phyloP scores from a whole-genome alignment of 2,113 vertebrate genomes.

The Ptychochromis oligacanthus region DNA sequence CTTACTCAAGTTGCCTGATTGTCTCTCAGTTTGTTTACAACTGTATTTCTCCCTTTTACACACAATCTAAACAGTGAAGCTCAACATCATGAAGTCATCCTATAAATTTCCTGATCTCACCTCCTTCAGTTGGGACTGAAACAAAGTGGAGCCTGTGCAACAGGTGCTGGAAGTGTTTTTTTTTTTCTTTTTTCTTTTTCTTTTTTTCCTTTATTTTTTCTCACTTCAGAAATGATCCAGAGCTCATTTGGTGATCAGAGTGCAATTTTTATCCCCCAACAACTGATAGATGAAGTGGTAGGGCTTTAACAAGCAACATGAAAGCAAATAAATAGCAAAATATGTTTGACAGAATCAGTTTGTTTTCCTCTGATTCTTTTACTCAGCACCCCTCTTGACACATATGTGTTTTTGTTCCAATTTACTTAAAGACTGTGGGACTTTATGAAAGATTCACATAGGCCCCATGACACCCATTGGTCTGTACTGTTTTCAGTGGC shows the following conservation, averaged over 20 bases:
- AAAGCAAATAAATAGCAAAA: neutral
- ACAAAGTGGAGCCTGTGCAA: constrained; percentile 6
- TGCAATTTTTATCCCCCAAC: neutral
- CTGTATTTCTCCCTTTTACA: neutral
- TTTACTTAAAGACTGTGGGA: neutral
- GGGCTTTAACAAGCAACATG: neutral
- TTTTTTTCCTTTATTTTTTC: neutral
- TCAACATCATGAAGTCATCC: constrained; percentile 6
- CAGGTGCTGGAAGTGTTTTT: constrained; percentile 23
- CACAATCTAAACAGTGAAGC: neutral
- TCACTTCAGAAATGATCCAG: neutral
- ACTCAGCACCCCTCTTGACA: neutral
- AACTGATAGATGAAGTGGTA: neutral
- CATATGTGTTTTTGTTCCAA: neutral
- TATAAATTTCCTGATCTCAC: constrained; percentile 7
- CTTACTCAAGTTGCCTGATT: neutral
- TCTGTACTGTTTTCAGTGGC: neutral
- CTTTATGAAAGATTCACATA: neutral
- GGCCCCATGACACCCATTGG: neutral
- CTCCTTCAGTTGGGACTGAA: neutral
- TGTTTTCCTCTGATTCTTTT: too few species aligned
- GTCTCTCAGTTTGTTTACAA: neutral
- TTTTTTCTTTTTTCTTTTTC: neutral
- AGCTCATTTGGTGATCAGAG: neutral
- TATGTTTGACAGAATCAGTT: neutral